Evolutionary conservation across 2,888 invertebrate genomes (phyloP).

Genomic region (Drosophila melanosoma): DNA sequence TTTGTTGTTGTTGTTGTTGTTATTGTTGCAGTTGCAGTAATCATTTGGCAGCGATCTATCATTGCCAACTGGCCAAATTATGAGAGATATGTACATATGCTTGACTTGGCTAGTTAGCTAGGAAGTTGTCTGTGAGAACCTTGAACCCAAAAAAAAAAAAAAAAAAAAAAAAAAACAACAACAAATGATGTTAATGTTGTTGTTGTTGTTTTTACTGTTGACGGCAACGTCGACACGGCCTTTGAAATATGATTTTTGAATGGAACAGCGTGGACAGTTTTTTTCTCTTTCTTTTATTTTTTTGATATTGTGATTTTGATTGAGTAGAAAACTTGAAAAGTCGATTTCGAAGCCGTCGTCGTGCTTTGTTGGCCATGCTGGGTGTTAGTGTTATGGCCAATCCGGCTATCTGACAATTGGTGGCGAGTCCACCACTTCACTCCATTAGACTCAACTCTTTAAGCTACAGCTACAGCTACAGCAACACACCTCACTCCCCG

Average conservation of each 20-base stretch:
- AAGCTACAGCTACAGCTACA: conserved; percentile 9
- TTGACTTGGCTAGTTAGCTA: conserved; percentile 31
- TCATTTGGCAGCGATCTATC: conserved; percentile 72
- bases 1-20: conserved; percentile 8
- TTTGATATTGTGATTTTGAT: conserved; percentile 59
- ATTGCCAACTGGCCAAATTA: conserved; percentile 63
- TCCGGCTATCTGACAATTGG: conserved; percentile 51
- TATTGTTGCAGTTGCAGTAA: conserved; percentile 53
- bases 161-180: neutral
- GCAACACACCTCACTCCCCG: neutral
- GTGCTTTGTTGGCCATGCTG: conserved; percentile 47
- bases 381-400: conserved; percentile 53
- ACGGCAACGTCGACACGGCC: conserved; percentile 61
- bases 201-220: conserved; percentile 24
- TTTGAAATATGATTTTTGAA: conserved; percentile 62
- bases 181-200: conserved; percentile 9
- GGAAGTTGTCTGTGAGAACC: conserved; percentile 72
- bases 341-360: conserved; percentile 9
- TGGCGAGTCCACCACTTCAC: conserved; percentile 53
- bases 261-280: conserved; percentile 67
- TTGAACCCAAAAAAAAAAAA: conserved; percentile 56
- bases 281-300: conserved; percentile 30
- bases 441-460: conserved; percentile 42
- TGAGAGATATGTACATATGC: conserved; percentile 12
- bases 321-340: conserved; percentile 36